Conservation (phyloP, 1,140 invertebrate genomes). For the Globodera rostochiensis region DNA sequence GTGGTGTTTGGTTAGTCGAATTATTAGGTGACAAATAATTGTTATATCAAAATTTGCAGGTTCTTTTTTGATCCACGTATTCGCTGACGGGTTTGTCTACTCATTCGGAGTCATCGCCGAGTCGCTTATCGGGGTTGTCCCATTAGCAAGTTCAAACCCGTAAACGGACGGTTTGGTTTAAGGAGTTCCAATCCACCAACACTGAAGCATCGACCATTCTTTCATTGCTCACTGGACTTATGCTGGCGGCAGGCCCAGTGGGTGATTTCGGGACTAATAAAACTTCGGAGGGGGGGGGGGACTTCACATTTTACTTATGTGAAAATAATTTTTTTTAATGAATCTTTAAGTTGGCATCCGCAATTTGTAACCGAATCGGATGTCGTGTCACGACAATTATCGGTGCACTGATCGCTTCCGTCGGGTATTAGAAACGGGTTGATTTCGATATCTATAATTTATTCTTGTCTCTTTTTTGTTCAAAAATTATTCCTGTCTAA, state of each 20-base stretch:
- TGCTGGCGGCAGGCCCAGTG: slow-evolving; percentile 78
- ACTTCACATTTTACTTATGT: background rate
- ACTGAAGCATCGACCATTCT: slow-evolving; percentile 83
- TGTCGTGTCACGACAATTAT: slow-evolving; percentile 84
- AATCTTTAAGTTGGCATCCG: slow-evolving; percentile 74
- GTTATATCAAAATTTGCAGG: slow-evolving; percentile 7
- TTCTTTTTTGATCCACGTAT: slow-evolving; percentile 95
- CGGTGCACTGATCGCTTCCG: slow-evolving; percentile 78
- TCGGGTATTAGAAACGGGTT: slow-evolving; percentile 67
- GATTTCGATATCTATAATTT: too few relatives aligned
- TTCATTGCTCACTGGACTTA: slow-evolving; percentile 87
- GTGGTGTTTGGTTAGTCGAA: slow-evolving; percentile 76
- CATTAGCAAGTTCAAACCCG: background rate
- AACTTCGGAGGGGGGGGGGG: too few relatives aligned
- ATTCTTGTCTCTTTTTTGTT: too few relatives aligned
- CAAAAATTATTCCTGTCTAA: too few relatives aligned
- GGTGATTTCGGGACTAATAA: background rate
- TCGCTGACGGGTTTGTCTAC: slow-evolving; percentile 81
- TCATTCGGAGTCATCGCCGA: slow-evolving; percentile 67
- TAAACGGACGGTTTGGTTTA: slow-evolving; percentile 11
- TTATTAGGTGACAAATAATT: slow-evolving; percentile 3
- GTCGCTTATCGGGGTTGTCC: slow-evolving; percentile 72
- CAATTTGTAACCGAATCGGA: slow-evolving; percentile 88
- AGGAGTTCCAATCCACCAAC: slow-evolving; percentile 76
- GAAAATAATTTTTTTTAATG: background rate